phyloP scores from a whole-genome alignment of 2,113 vertebrate species.

The Entosphenus tridentatus region DNA sequence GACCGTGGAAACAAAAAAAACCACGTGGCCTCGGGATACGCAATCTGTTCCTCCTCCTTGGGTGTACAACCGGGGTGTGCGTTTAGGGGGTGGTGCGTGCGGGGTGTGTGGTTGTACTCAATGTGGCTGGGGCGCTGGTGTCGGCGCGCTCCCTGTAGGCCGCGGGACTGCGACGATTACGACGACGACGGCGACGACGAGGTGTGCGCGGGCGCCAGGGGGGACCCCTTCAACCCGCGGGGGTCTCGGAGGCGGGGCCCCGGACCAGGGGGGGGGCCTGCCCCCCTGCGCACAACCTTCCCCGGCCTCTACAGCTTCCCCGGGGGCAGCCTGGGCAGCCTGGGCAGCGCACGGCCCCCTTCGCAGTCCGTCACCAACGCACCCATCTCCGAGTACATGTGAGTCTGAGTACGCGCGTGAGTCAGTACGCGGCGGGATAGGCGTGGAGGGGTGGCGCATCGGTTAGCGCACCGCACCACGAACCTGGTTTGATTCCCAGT shows the following conservation, averaged over 20 bases:
- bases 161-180: slow-evolving; percentile 48
- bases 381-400: slow-evolving; percentile 71
- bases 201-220: slow-evolving; percentile 9
- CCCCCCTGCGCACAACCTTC: slow-evolving; percentile 14
- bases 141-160: not conserved
- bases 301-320: slow-evolving; percentile 76
- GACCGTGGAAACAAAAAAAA: too few species aligned
- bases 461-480: too few species aligned
- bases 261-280: slow-evolving; percentile 32
- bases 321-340: slow-evolving; percentile 78
- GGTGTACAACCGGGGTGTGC: too few species aligned
- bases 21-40: too few species aligned
- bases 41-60: too few species aligned
- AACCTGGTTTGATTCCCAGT: too few species aligned
- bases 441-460: too few species aligned
- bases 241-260: slow-evolving; percentile 29
- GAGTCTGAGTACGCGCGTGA: slow-evolving; percentile 12
- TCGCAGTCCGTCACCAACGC: slow-evolving; percentile 42
- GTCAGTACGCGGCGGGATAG: too few species aligned
- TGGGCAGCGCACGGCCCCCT: slow-evolving; percentile 57
- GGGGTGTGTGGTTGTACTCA: too few species aligned
- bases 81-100: too few species aligned
- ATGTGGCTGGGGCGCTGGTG: too few species aligned
- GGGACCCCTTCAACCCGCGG: slow-evolving; percentile 71
- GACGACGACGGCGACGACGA: slow-evolving; percentile 42